phyloP scores from a whole-genome alignment of 2,797 vertebrate species.

The Myripristis murdjan region DNA sequence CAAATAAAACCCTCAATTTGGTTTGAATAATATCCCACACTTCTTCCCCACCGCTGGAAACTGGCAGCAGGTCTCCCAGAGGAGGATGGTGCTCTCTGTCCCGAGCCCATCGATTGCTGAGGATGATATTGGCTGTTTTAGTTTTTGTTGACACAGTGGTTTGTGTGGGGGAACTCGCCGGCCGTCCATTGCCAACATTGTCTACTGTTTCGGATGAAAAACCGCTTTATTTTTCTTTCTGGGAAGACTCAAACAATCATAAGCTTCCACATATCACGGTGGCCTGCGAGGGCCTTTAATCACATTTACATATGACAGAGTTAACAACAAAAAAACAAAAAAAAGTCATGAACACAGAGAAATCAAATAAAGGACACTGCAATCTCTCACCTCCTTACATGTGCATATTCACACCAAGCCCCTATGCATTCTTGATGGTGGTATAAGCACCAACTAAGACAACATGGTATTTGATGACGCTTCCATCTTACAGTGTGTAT shows the following conservation, averaged over 20 bases:
- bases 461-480: too few species aligned
- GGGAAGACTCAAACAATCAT: background rate
- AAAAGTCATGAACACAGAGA: too few species aligned
- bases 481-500: too few species aligned
- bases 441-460: too few species aligned
- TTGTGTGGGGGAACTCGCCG: slow-evolving; percentile 11
- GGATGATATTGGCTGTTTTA: background rate
- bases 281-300: background rate
- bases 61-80: background rate
- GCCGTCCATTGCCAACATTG: slow-evolving; percentile 1
- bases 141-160: background rate
- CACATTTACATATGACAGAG: too few species aligned
- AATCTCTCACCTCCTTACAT: background rate
- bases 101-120: slow-evolving; percentile 4
- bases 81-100: slow-evolving; percentile 4
- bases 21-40: slow-evolving; percentile 7
- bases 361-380: background rate
- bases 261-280: background rate
- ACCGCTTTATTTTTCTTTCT: background rate
- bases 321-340: too few species aligned
- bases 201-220: background rate
- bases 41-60: slow-evolving; percentile 31
- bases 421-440: too few species aligned
- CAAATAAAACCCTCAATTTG: slow-evolving; percentile 37
- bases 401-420: too few species aligned